Base-by-base conservation (phyloP, 2,888 invertebrate species). In the Theodoxus fluviatilis region DNA sequence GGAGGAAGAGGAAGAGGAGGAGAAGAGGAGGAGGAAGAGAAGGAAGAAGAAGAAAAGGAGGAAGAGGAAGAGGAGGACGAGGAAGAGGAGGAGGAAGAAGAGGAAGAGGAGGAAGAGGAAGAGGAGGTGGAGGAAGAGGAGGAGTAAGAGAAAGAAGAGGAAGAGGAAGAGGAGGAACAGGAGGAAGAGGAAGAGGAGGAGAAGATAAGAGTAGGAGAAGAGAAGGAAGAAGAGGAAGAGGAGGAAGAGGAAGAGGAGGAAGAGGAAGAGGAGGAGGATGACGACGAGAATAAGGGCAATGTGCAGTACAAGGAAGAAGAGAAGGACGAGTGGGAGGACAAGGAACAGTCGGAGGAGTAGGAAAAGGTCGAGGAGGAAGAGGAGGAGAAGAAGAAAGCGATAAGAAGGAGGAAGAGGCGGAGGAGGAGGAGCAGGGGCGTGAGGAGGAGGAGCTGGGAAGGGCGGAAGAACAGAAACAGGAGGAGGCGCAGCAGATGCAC, bases 351-450 rank as follows among this genome's bases (percentile, higher is more conserved):
- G 49, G 25, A 49, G 49, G 25, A 49, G 49, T 22, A 49, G 49
- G 25, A 49, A 25, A 49, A 49, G 49, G 25, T 22, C n/a, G 25
- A 49, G 49, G 25, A 49, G 49, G 25, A 49, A 25, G 25, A 49
- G 49, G 25, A 49, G 49, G 25, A 49, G 49, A 49, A 49, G 49
- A 49, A 49, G 49, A 49, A 49, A 25, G 25, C 18, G 49, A n/a
- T n/a, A 49, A 49, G 49, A 49, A 49, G 49, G 25, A 49, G 49
- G 25, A 49, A 25, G 25, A 49, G 49, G 25, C 18, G 49, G 25
- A 49, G 49, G 25, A 49, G 49, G 25, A 49, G 49, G 25, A 49
- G 6, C 18, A 49, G n/a, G n/a, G n/a, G n/a, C n/a, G n/a, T n/a
- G n/a, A n/a, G n/a, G n/a, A n/a, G n/a, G n/a, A n/a, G n/a, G n/a